Conservation (phyloP, 2,888 invertebrate species). For the Cactoblastis cactorum region DNA sequence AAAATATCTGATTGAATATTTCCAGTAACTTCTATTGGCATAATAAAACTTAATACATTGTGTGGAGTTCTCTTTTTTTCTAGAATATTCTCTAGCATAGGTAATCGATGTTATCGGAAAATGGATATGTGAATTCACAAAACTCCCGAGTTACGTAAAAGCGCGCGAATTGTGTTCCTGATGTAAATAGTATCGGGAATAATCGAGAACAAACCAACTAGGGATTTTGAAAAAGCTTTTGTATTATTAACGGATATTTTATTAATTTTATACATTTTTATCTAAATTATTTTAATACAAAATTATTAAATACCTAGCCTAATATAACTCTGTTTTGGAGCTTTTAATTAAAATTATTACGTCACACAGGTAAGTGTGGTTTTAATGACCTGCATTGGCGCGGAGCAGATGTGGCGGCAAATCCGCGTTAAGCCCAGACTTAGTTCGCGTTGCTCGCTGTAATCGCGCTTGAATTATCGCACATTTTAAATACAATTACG, state of each 20-base stretch:
- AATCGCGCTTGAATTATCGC: conserved; percentile 60
- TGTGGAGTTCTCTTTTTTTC: too few relatives aligned
- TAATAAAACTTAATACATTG: too few relatives aligned
- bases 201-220: neutral
- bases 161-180: conserved; percentile 6
- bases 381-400: conserved; percentile 33
- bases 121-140: conserved; percentile 51
- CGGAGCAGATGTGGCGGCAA: conserved; percentile 54
- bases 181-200: conserved; percentile 12
- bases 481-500: conserved; percentile 43
- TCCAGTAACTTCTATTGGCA: too few relatives aligned
- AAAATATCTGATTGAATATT: too few relatives aligned
- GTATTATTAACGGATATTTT: neutral
- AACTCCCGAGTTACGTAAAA: conserved; percentile 16
- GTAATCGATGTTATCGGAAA: conserved; percentile 29
- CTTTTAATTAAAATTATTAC: neutral
- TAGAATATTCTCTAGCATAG: neutral
- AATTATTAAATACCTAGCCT: too few relatives aligned
- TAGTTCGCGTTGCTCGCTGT: conserved; percentile 54
- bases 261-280: neutral
- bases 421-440: conserved; percentile 65
- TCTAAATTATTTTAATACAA: too few relatives aligned
- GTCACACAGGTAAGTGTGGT: conserved; percentile 10
- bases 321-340: neutral
- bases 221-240: neutral